Conservation (phyloP, 1,140 invertebrate species). For the Drosophila pseudoobscura region DNA sequence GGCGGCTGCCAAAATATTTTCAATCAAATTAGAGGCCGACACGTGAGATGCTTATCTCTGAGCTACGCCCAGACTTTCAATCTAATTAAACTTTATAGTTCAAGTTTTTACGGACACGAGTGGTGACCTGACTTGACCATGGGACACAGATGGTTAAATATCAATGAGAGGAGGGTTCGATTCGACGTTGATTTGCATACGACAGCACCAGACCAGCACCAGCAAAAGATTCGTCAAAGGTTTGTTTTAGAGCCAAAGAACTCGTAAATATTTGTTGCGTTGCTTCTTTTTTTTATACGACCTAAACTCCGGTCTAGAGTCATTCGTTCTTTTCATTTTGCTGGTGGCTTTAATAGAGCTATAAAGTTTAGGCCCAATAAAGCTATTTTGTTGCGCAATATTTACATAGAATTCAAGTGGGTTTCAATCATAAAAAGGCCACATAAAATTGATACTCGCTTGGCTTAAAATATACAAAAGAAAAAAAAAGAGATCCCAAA, state of each 20-base stretch:
- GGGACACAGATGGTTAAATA: slow-evolving; percentile 33
- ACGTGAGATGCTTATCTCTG: slow-evolving; percentile 25
- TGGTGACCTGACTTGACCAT: slow-evolving; percentile 42
- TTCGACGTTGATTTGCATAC: slow-evolving; percentile 35
- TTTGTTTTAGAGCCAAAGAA: slow-evolving; percentile 45
- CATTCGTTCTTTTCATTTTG: slow-evolving; percentile 10
- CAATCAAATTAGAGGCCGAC: neutral
- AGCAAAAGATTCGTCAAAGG: slow-evolving; percentile 40
- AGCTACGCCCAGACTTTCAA: slow-evolving; percentile 31
- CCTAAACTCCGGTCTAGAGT: slow-evolving; percentile 12
- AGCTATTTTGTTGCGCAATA: slow-evolving; percentile 74
- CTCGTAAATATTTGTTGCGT: slow-evolving; percentile 51
- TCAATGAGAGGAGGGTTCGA: slow-evolving; percentile 5
- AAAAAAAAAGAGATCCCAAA: neutral
- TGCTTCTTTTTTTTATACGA: slow-evolving; percentile 30
- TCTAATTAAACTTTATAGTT: slow-evolving; percentile 73
- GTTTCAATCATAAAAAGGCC: slow-evolving; percentile 52
- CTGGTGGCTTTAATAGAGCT: slow-evolving; percentile 56
- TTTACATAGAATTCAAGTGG: slow-evolving; percentile 66
- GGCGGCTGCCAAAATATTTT: neutral
- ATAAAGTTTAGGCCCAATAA: slow-evolving; percentile 68
- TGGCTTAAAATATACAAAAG: slow-evolving; percentile 22
- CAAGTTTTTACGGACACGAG: slow-evolving; percentile 45
- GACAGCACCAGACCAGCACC: neutral
- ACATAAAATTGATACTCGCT: slow-evolving; percentile 34